Conservation (phyloP, 1,140 invertebrate species). For the Drosophila equinoxialis region DNA sequence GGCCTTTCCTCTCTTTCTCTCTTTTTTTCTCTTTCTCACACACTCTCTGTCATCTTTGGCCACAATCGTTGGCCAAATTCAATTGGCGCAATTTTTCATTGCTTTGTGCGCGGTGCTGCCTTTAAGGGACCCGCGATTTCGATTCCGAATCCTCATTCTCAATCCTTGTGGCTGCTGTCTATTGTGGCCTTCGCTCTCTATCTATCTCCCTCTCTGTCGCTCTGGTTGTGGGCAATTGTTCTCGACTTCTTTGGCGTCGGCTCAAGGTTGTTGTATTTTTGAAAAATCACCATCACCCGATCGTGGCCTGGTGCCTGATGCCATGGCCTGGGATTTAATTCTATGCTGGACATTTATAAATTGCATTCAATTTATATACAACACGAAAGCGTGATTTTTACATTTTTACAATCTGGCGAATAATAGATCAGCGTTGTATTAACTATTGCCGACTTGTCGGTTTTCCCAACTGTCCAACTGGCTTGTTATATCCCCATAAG, state of each 20-base stretch:
- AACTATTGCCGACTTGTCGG: conserved; percentile 50
- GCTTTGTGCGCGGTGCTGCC: conserved; percentile 33
- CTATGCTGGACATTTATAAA: conserved; percentile 79
- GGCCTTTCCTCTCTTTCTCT: conserved; percentile 28
- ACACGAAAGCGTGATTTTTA: conserved; percentile 81
- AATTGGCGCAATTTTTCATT: conserved; percentile 80
- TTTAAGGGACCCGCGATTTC: conserved; percentile 60
- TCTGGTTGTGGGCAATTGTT: conserved; percentile 41
- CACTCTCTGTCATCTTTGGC: conserved; percentile 41
- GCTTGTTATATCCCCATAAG: conserved; percentile 18
- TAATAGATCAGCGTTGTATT: conserved; percentile 74
- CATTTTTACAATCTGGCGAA: conserved; percentile 80
- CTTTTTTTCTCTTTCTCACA: conserved; percentile 1
- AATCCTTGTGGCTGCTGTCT: conserved; percentile 52
- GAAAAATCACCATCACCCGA: conserved; percentile 75
- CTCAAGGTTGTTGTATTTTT: conserved; percentile 78
- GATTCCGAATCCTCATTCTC: conserved; percentile 25
- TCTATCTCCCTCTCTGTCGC: conserved; percentile 2
- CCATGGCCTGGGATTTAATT: conserved; percentile 75
- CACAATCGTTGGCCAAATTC: conserved; percentile 78
- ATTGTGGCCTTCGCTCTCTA: conserved; percentile 51
- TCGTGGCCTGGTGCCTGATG: conserved; percentile 56
- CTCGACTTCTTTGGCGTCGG: conserved; percentile 46
- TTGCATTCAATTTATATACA: conserved; percentile 80
- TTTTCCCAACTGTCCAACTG: conserved; percentile 2